Evolutionary conservation across 2,113 vertebrate species (phyloP).

Genomic region (Seriola quinqueradiata): DNA sequence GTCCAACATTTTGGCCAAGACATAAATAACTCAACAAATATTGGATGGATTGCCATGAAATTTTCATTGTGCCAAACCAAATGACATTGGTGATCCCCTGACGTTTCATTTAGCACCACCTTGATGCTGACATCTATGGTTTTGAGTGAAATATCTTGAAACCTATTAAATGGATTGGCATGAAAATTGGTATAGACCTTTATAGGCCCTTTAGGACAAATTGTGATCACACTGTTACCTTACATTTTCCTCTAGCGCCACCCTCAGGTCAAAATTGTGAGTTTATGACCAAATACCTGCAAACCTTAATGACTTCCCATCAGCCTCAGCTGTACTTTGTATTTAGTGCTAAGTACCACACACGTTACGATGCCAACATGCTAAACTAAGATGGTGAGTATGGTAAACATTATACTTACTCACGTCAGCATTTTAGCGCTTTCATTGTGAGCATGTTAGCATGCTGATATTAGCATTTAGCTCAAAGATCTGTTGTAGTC

Average conservation of each 20-base stretch:
- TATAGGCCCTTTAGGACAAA: not conserved
- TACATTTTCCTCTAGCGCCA: not conserved
- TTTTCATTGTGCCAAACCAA: not conserved
- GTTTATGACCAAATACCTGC: not conserved
- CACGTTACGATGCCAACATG: not conserved
- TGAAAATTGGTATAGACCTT: not conserved
- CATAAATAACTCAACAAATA: not conserved
- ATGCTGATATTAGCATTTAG: constrained; percentile 4
- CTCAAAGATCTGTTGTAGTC: not conserved
- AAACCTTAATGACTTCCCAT: not conserved
- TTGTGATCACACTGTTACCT: not conserved
- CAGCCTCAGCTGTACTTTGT: not conserved
- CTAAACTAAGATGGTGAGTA: not conserved
- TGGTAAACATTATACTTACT: not conserved
- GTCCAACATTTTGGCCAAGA: not conserved
- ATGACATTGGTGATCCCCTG: not conserved
- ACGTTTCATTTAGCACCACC: not conserved
- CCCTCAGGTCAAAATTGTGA: not conserved
- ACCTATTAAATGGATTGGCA: not conserved
- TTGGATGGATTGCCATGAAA: not conserved
- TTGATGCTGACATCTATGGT: not conserved
- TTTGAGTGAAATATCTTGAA: not conserved
- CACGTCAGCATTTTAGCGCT: not conserved
- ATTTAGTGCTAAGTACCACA: not conserved
- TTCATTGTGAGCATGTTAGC: not conserved